A percentile compares a stretch with the other conserved stretches of the same genome.
phyloP scores from a whole-genome alignment of 2,888 invertebrate genomes.

The Cryptus armator region DNA sequence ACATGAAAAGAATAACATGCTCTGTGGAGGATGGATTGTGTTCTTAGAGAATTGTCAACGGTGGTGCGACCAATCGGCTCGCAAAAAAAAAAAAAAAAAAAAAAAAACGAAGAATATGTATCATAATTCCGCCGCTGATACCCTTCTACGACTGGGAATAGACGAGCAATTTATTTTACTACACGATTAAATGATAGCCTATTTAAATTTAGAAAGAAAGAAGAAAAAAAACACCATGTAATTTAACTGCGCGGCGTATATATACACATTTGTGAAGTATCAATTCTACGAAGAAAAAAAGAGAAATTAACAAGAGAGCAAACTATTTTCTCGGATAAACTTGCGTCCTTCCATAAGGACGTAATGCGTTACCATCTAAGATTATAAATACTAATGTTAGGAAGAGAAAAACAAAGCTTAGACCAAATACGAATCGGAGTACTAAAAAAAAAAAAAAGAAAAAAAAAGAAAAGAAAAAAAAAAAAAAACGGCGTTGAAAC shows the following conservation, averaged over 20 bases:
- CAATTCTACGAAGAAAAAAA: slow-evolving; percentile 25
- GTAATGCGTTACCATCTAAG: slow-evolving; percentile 62
- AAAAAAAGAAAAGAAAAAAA: slow-evolving; percentile 16
- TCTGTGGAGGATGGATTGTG: slow-evolving; percentile 53
- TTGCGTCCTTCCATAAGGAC: slow-evolving; percentile 51
- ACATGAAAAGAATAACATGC: slow-evolving; percentile 63
- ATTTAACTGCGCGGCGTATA: slow-evolving; percentile 15
- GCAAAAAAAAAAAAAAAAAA: slow-evolving; percentile 3
- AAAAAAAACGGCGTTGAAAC: slow-evolving; percentile 49
- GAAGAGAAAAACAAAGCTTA: slow-evolving; percentile 61
- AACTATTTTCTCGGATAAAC: slow-evolving; percentile 61
- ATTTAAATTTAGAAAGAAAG: slow-evolving; percentile 53
- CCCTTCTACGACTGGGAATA: slow-evolving; percentile 43
- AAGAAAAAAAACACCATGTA: slow-evolving; percentile 55
- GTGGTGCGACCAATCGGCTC: slow-evolving; percentile 12
- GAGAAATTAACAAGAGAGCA: slow-evolving; percentile 38
- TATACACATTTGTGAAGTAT: slow-evolving; percentile 2
- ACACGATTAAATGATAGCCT: slow-evolving; percentile 60
- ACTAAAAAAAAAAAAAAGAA: slow-evolving; percentile 28
- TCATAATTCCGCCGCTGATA: slow-evolving; percentile 55
- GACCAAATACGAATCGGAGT: slow-evolving; percentile 65
- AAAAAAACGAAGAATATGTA: slow-evolving; percentile 51
- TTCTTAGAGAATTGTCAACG: slow-evolving; percentile 47
- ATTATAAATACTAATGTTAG: slow-evolving; percentile 60
- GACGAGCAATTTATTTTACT: slow-evolving; percentile 67